phyloP scores from a whole-genome alignment of 2,888 invertebrate genomes.

The Phaedon cochleariae region DNA sequence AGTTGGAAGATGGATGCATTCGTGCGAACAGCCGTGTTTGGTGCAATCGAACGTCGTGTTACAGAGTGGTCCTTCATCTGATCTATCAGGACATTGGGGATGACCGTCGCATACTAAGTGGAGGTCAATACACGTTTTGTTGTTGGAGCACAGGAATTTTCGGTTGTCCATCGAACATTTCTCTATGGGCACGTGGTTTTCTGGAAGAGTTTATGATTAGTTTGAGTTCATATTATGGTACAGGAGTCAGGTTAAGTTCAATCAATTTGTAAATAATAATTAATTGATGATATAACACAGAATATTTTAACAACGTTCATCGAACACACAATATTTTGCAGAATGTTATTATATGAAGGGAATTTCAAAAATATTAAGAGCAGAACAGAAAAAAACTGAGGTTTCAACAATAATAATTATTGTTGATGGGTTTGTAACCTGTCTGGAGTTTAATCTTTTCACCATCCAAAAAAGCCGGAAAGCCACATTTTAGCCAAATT shows the following conservation, averaged over 20 bases:
- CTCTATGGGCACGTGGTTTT: conserved; percentile 51
- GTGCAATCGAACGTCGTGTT: conserved; percentile 46
- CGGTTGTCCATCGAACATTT: conserved; percentile 64
- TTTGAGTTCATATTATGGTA: not conserved
- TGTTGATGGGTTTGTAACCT: no score
- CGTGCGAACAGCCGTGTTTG: conserved; percentile 60
- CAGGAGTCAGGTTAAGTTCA: not conserved
- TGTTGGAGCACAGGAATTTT: conserved; percentile 66
- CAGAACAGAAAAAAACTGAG: no score
- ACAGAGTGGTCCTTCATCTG: conserved; percentile 68
- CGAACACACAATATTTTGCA: no score
- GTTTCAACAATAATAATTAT: no score
- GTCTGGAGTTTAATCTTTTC: no score
- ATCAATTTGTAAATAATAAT: no score
- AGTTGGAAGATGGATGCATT: conserved; percentile 62
- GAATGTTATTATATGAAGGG: no score
- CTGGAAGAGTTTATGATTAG: conserved; percentile 43
- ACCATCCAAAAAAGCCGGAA: no score
- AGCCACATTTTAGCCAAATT: no score
- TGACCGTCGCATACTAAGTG: conserved; percentile 66
- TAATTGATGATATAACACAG: no score
- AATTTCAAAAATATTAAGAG: no score
- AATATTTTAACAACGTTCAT: no score
- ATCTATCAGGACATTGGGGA: conserved; percentile 68
- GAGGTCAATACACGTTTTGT: conserved; percentile 65